These are phyloP conservation scores for Holothuria glaberrima DNA, from an alignment of 35 echinoderm and acorn worm species.

Conservation along the genomic window DNA sequence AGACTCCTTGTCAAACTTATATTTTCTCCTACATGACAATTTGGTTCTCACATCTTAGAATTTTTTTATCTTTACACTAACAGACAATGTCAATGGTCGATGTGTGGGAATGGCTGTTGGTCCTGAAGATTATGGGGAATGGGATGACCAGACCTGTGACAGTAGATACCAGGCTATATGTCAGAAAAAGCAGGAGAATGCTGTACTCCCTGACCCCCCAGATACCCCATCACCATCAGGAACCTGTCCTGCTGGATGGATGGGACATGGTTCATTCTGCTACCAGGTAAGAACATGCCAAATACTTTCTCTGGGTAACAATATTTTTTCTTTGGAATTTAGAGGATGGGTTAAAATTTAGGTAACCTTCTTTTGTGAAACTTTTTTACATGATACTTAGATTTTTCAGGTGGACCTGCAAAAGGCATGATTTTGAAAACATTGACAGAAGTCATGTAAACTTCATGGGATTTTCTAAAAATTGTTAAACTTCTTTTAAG, in stretches of 20 bases:
- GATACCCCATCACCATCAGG: slow-evolving; percentile 46
- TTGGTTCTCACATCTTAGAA: not conserved
- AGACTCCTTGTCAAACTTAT: too few relatives aligned
- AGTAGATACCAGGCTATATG: slow-evolving; percentile 62
- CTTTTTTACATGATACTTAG: too few relatives aligned
- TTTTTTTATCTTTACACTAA: not conserved
- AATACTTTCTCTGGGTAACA: too few relatives aligned
- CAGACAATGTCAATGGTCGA: slow-evolving; percentile 47
- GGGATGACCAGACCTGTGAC: slow-evolving; percentile 69
- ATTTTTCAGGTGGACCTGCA: too few relatives aligned
- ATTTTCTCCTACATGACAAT: too few relatives aligned
- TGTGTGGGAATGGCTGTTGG: slow-evolving; percentile 59
- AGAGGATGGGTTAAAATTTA: too few relatives aligned
- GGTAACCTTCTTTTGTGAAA: too few relatives aligned
- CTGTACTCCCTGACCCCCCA: not conserved
- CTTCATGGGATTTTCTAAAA: too few relatives aligned
- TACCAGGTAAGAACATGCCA: slow-evolving; percentile 66
- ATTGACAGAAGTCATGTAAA: too few relatives aligned
- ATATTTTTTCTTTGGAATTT: too few relatives aligned
- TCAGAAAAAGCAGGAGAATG: slow-evolving; percentile 42
- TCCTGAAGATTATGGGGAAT: slow-evolving; percentile 17
- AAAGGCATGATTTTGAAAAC: too few relatives aligned
- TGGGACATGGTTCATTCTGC: slow-evolving; percentile 59
- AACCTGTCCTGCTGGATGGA: slow-evolving; percentile 61
- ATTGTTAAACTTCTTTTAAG: too few relatives aligned